These are phyloP conservation scores for Bombylius major DNA, from an alignment of 2,888 invertebrate genomes.

Conservation along the genomic window DNA sequence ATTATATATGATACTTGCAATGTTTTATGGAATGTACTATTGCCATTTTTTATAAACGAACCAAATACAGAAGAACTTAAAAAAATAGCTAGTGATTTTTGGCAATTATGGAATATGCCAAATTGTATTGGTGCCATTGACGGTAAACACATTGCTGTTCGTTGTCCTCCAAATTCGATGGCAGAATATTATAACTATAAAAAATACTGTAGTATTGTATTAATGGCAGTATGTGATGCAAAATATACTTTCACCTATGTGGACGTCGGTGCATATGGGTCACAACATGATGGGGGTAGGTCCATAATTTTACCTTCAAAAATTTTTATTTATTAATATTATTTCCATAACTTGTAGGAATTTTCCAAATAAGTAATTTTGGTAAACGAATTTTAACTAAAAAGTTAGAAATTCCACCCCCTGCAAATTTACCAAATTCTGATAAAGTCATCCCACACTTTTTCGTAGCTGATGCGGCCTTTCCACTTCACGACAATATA, in stretches of 20 bases:
- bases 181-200: constrained; percentile 2
- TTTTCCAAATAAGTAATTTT: not conserved
- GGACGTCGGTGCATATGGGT: not conserved
- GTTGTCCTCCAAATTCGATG: not conserved
- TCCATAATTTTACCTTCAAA: not conserved
- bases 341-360: not conserved
- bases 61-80: not conserved
- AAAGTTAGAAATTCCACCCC: not conserved
- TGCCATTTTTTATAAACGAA: not conserved
- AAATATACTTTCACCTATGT: not conserved
- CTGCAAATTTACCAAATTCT: not conserved
- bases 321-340: not conserved
- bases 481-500: constrained; percentile 4
- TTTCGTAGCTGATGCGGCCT: constrained; percentile 9
- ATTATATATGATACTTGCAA: constrained; percentile 4
- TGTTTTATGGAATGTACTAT: not conserved
- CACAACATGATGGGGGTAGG: not conserved
- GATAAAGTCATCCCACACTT: not conserved
- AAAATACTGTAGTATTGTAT: not conserved
- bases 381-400: not conserved
- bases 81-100: constrained; percentile 12
- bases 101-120: constrained; percentile 16
- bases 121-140: constrained; percentile 16
- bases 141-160: not conserved
- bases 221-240: constrained; percentile 1